phyloP scores from a whole-genome alignment of 2,113 vertebrate species.

The Coptodon rendalli region DNA sequence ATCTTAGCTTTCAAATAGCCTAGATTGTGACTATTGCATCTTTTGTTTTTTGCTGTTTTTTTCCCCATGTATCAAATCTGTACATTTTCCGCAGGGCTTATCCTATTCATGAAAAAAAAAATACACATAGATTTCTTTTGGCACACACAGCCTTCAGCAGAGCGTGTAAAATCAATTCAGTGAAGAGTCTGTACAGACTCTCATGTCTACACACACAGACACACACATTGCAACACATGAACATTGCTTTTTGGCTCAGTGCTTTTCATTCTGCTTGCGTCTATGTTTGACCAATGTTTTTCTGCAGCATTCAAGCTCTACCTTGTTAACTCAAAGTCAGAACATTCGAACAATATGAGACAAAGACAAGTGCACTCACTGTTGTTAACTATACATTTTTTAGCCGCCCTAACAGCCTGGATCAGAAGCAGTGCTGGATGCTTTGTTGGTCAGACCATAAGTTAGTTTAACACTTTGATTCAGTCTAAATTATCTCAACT shows the following conservation, averaged over 20 bases:
- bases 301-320: slow-evolving; percentile 3
- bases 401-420: neutral
- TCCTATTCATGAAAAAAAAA: slow-evolving; percentile 46
- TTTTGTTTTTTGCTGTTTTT: slow-evolving; percentile 5
- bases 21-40: slow-evolving; percentile 13
- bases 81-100: slow-evolving; percentile 52
- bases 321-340: slow-evolving; percentile 34
- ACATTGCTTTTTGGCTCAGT: slow-evolving; percentile 51
- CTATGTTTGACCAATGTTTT: slow-evolving; percentile 19
- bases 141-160: slow-evolving; percentile 59
- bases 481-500: neutral
- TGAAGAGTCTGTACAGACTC: slow-evolving; percentile 45
- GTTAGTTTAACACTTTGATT: neutral
- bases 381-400: neutral
- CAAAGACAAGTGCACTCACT: neutral
- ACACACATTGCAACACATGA: slow-evolving; percentile 21
- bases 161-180: slow-evolving; percentile 62
- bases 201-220: slow-evolving; percentile 26
- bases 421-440: neutral
- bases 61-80: slow-evolving; percentile 33
- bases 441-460: neutral
- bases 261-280: slow-evolving; percentile 17
- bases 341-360: slow-evolving; percentile 12
- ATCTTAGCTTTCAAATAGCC: slow-evolving; percentile 27
- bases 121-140: slow-evolving; percentile 55